Conservation (phyloP, 2,113 vertebrate species). For the Microcebus jonahi region DNA sequence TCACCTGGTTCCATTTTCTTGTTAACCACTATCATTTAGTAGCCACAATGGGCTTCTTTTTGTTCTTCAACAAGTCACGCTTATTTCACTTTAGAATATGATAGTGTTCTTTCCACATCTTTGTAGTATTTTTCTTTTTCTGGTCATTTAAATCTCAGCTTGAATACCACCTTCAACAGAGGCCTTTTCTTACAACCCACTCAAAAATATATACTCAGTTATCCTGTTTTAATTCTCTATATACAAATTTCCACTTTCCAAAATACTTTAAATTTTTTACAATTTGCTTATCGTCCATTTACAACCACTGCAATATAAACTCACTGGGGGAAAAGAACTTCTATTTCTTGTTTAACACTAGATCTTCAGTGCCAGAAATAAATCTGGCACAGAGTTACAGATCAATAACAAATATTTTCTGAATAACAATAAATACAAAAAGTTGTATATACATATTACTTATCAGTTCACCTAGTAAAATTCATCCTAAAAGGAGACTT, state of each 20-base stretch:
- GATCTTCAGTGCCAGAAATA: neutral
- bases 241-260: neutral
- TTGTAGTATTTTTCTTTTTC: neutral
- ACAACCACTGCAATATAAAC: neutral
- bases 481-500: constrained; percentile 2
- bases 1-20: neutral
- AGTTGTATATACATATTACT: neutral
- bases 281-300: constrained; percentile 17
- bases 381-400: neutral
- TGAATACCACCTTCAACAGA: neutral
- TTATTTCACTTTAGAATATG: neutral
- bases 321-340: neutral
- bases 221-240: neutral
- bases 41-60: neutral
- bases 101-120: neutral
- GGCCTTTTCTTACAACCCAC: neutral
- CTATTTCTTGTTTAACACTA: neutral
- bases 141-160: neutral
- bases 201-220: neutral
- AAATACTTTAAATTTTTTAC: neutral
- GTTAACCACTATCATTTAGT: neutral
- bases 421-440: constrained; percentile 32
- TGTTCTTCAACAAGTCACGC: constrained; percentile 4
- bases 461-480: neutral
- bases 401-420: constrained; percentile 30